A percentile compares a stretch with the other conserved stretches of the same genome.
Evolutionary conservation across 2,797 vertebrate species (phyloP).

Genomic region (Sebastes diploproa): DNA sequence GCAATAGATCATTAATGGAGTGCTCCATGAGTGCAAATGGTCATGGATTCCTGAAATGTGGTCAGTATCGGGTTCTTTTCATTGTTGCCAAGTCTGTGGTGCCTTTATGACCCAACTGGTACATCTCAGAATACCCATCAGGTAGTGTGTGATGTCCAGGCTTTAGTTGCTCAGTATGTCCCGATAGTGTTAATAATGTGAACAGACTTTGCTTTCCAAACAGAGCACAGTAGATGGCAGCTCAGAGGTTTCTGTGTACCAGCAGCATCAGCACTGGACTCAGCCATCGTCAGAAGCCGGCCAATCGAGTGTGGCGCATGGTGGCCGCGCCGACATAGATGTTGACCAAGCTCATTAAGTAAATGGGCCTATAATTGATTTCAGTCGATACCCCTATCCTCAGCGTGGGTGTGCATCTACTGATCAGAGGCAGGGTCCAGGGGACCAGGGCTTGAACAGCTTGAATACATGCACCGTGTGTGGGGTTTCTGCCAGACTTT

Average conservation of each 20-base stretch:
- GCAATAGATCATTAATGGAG: not conserved
- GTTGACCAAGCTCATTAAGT: slow-evolving; percentile 71
- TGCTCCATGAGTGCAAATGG: not conserved
- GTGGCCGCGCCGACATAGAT: slow-evolving; percentile 48
- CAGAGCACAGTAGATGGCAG: not conserved
- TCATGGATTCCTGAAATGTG: not conserved
- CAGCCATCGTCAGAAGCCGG: slow-evolving; percentile 1
- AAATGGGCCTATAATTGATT: slow-evolving; percentile 72
- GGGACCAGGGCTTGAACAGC: slow-evolving; percentile 39
- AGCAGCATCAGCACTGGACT: not conserved
- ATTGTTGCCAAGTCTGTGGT: not conserved
- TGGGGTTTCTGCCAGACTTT: slow-evolving; percentile 47
- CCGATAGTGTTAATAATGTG: not conserved
- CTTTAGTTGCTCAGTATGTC: not conserved
- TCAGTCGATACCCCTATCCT: slow-evolving; percentile 62
- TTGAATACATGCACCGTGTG: slow-evolving; percentile 56
- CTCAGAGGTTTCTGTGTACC: slow-evolving; percentile 10
- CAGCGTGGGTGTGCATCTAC: slow-evolving; percentile 43
- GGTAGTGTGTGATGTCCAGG: not conserved
- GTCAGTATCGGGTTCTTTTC: not conserved
- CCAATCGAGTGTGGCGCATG: slow-evolving; percentile 15
- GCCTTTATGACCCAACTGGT: not conserved
- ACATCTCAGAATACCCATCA: not conserved
- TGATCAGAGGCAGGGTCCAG: slow-evolving; percentile 48
- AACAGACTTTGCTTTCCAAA: not conserved